A percentile compares a stretch with the other conserved stretches of the same genome.
These are phyloP conservation scores for Lichenostomus cassidix DNA, from an alignment of 2,113 vertebrate genomes.

Conservation along the genomic window DNA sequence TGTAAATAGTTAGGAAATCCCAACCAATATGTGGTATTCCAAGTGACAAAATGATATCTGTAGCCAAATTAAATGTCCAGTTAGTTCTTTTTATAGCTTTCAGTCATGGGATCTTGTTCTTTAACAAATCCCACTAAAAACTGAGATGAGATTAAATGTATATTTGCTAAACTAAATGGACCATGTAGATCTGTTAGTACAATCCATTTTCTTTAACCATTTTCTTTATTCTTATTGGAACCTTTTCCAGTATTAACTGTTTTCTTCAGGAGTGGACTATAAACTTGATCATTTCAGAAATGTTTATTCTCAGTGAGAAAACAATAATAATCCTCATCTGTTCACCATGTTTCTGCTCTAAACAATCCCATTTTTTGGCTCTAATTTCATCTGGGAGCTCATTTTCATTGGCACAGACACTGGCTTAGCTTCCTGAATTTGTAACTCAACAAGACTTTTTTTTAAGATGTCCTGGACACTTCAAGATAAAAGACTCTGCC, in stretches of 20 bases:
- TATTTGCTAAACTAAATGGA: neutral
- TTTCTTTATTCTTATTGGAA: neutral
- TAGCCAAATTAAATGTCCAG: neutral
- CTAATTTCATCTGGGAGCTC: neutral
- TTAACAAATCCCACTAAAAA: neutral
- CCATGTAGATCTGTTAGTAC: neutral
- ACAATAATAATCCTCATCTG: neutral
- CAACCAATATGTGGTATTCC: neutral
- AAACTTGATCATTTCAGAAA: neutral
- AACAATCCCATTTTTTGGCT: neutral
- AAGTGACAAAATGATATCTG: neutral
- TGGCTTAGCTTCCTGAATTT: neutral
- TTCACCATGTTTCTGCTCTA: neutral
- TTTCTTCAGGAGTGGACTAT: neutral
- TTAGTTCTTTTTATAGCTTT: neutral
- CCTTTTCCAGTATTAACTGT: neutral
- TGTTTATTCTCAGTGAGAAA: accelerated
- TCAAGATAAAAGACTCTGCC: neutral
- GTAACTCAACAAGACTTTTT: neutral
- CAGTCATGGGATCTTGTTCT: neutral
- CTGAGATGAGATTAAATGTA: neutral
- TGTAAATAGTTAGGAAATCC: neutral
- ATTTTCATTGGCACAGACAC: neutral
- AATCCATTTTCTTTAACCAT: neutral
- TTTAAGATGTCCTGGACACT: neutral